Conservation (phyloP, 2,797 vertebrate species). For the Alauda arvensis region DNA sequence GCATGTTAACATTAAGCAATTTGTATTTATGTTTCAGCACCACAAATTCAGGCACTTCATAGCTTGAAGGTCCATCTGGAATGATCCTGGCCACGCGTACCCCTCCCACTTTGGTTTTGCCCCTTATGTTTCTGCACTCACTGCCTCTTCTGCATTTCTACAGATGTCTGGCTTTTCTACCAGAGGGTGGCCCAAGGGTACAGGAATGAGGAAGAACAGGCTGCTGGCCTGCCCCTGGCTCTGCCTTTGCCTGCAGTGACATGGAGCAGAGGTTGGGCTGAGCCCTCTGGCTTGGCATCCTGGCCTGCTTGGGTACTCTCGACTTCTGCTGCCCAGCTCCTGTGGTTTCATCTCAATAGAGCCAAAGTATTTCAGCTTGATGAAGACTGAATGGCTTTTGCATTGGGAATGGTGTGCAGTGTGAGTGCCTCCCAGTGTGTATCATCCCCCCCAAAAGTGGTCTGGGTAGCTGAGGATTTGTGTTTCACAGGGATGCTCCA, state of each 20-base stretch:
- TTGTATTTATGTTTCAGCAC: background rate
- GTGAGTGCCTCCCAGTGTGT: background rate
- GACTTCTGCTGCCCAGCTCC: background rate
- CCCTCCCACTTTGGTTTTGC: background rate
- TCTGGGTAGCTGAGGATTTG: background rate
- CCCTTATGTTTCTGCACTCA: background rate
- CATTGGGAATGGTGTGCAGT: background rate
- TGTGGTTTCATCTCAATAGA: background rate
- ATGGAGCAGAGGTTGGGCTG: background rate
- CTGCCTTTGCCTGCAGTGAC: background rate
- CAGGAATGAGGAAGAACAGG: background rate
- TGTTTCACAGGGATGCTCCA: fast-evolving
- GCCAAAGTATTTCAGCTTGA: background rate
- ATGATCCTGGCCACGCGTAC: background rate
- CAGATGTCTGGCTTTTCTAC: background rate
- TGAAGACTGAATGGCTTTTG: background rate
- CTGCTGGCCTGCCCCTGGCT: fast-evolving
- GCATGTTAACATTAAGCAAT: background rate
- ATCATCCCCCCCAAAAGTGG: background rate
- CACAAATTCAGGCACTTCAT: background rate
- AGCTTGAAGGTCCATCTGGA: background rate
- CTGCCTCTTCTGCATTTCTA: background rate
- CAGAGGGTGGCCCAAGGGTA: background rate
- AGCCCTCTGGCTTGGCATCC: background rate
- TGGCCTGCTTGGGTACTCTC: background rate